Conservation (phyloP, 2,113 vertebrate genomes). For the Promerops cafer region DNA sequence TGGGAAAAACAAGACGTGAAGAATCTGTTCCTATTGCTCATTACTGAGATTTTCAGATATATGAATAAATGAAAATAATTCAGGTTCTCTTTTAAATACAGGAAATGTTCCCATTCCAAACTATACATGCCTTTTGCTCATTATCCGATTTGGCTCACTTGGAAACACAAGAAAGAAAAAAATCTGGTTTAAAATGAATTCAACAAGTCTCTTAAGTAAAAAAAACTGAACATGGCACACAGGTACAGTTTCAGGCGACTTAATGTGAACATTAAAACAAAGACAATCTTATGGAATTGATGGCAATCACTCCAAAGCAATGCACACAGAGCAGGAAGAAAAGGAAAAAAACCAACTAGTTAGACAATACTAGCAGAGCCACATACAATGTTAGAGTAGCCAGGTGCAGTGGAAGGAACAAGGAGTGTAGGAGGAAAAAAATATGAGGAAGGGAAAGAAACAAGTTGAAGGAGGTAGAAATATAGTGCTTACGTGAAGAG, state of each 20-base stretch:
- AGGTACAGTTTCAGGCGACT: background rate
- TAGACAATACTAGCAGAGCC: background rate
- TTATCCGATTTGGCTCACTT: background rate
- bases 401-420: background rate
- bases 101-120: background rate
- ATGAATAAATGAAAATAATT: background rate
- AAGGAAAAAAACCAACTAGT: background rate
- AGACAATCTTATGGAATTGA: background rate
- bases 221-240: background rate
- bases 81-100: background rate
- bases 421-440: background rate
- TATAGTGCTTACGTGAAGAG: constrained; percentile 64
- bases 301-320: constrained; percentile 21
- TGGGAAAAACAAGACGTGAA: background rate
- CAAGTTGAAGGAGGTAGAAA: constrained; percentile 38
- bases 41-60: background rate
- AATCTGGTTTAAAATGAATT: background rate
- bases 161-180: constrained; percentile 25
- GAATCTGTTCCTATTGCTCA: background rate
- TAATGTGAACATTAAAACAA: background rate
- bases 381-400: background rate
- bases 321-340: background rate
- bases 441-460: background rate
- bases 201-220: background rate
- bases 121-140: background rate